Conservation (phyloP, 2,888 invertebrate species). For the Leucania comma region DNA sequence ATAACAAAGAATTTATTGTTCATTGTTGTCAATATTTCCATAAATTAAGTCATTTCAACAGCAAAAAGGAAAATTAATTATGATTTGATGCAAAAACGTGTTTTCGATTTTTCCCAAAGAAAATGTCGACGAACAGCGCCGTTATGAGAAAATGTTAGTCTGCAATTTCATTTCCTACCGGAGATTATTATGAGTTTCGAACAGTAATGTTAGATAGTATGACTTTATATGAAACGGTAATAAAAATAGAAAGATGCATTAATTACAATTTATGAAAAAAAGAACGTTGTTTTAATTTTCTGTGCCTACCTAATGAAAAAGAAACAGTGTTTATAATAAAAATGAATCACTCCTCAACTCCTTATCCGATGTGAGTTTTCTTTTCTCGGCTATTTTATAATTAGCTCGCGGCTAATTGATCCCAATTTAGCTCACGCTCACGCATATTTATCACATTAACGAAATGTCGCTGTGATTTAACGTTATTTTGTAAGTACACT, state of each 20-base stretch:
- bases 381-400: conserved; percentile 72
- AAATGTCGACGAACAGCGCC: conserved; percentile 21
- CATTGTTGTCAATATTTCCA: conserved; percentile 29
- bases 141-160: conserved; percentile 62
- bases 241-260: conserved; percentile 17
- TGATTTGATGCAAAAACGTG: conserved; percentile 14
- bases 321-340: conserved; percentile 61
- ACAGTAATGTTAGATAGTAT: conserved; percentile 34
- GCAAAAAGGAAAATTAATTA: conserved; percentile 12
- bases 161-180: conserved; percentile 69
- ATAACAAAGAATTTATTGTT: conserved; percentile 14
- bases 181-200: conserved; percentile 62
- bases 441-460: conserved; percentile 76
- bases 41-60: conserved; percentile 16
- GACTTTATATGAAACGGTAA: conserved; percentile 22
- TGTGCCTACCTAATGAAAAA: conserved; percentile 30
- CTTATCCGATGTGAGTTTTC: conserved; percentile 66
- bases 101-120: conserved; percentile 27
- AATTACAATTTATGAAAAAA: conserved; percentile 21
- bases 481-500: conserved; percentile 27
- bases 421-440: conserved; percentile 70
- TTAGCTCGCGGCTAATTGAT: conserved; percentile 77
- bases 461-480: conserved; percentile 70
- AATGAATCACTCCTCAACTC: conserved; percentile 73
- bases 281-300: conserved; percentile 10